These are phyloP conservation scores for Pelecanus crispus DNA, from an alignment of 2,113 vertebrate genomes.

Conservation along the genomic window DNA sequence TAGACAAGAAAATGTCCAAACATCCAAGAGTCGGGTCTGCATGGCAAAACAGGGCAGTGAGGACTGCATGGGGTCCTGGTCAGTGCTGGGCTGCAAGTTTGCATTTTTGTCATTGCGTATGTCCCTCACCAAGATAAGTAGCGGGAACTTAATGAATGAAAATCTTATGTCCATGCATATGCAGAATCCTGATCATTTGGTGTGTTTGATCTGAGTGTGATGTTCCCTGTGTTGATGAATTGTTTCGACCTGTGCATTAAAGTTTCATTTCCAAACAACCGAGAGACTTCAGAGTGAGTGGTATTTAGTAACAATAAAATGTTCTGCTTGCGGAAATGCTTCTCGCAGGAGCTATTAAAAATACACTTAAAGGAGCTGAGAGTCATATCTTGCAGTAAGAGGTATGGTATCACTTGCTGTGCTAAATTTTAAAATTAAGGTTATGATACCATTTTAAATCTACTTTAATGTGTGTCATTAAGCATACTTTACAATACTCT, in stretches of 20 bases:
- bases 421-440: not conserved
- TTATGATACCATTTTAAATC: not conserved
- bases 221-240: not conserved
- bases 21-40: not conserved
- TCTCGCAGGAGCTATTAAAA: conserved; percentile 33
- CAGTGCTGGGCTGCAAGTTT: not conserved
- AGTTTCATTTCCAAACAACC: conserved; percentile 30
- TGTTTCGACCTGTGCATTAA: not conserved
- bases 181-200: not conserved
- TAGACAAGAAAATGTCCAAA: not conserved
- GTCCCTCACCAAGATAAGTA: not conserved
- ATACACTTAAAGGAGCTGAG: not conserved
- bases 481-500: not conserved
- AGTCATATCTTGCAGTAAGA: not conserved
- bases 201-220: not conserved
- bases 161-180: not conserved
- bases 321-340: not conserved
- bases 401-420: not conserved
- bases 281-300: not conserved
- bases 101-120: not conserved
- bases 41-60: not conserved
- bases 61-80: not conserved
- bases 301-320: conserved; percentile 43
- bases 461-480: not conserved
- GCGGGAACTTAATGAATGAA: not conserved